Conservation (phyloP, 2,797 vertebrate genomes). For the Miichthys miiuy region DNA sequence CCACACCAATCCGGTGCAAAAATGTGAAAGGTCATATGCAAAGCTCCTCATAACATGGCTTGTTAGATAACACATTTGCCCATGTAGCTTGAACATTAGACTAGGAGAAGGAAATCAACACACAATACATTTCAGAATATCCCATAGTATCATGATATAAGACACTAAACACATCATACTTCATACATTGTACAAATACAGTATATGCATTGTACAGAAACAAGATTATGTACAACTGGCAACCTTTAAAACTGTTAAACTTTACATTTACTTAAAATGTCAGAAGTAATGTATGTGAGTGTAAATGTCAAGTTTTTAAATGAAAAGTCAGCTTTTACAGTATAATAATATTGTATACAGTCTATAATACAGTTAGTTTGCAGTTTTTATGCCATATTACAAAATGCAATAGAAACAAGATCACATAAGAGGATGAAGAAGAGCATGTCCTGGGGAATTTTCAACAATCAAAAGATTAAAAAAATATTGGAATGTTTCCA, state of each 20-base stretch:
- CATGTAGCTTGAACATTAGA: not conserved
- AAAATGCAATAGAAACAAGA: not conserved
- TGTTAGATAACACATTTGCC: conserved; percentile 29
- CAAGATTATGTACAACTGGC: not conserved
- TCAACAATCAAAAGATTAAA: conserved; percentile 28
- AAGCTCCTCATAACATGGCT: conserved; percentile 24
- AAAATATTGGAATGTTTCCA: conserved; percentile 39
- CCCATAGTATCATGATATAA: not conserved
- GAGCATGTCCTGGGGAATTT: not conserved
- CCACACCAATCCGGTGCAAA: conserved; percentile 65
- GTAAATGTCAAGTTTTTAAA: not conserved
- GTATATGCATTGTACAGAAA: no score
- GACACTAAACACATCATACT: no score
- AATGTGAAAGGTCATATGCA: conserved; percentile 52
- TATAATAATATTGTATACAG: not conserved
- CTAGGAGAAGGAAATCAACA: conserved; percentile 4
- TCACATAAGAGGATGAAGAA: not conserved
- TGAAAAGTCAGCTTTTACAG: not conserved
- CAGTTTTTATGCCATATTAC: not conserved
- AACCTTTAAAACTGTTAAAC: not conserved
- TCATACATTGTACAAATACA: no score
- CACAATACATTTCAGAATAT: conserved; percentile 15
- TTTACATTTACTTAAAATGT: not conserved
- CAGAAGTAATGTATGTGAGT: not conserved
- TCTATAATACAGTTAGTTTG: not conserved